Evolutionary conservation across 2,113 vertebrate species (phyloP).

Genomic region (Barnardius zonarius): DNA sequence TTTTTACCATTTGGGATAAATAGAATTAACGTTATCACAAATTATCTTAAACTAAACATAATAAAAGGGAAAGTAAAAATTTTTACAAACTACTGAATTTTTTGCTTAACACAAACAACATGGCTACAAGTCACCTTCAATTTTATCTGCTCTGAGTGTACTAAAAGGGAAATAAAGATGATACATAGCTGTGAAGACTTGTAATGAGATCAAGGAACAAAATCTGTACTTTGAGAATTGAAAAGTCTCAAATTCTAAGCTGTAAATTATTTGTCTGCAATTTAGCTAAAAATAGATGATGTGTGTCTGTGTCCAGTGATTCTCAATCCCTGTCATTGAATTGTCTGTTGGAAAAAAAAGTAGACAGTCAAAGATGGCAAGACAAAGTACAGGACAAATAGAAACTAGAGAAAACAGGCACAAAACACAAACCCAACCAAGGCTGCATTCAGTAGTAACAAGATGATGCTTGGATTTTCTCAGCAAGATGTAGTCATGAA

Average conservation of each 20-base stretch:
- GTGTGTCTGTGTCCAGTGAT: not conserved
- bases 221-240: rapidly evolving
- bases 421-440: not conserved
- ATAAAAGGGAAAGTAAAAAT: not conserved
- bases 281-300: not conserved
- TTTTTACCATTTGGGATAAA: not conserved
- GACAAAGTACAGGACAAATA: not conserved
- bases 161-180: not conserved
- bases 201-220: not conserved
- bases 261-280: not conserved
- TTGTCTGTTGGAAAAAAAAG: not conserved
- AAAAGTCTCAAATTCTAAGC: not conserved
- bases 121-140: not conserved
- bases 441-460: not conserved
- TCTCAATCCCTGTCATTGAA: not conserved
- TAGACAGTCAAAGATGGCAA: not conserved
- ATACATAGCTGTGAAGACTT: not conserved
- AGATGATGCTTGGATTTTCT: not conserved
- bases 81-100: not conserved
- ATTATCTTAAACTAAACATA: not conserved
- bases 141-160: not conserved
- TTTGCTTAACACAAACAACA: not conserved
- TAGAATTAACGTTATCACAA: not conserved
- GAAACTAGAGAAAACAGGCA: not conserved
- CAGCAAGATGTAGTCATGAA: not conserved